Percentiles rank a stretch among this genome's conserved stretches.
Evolutionary conservation across 2,797 vertebrate genomes (phyloP).

Genomic region (Acanthurus lineatus): DNA sequence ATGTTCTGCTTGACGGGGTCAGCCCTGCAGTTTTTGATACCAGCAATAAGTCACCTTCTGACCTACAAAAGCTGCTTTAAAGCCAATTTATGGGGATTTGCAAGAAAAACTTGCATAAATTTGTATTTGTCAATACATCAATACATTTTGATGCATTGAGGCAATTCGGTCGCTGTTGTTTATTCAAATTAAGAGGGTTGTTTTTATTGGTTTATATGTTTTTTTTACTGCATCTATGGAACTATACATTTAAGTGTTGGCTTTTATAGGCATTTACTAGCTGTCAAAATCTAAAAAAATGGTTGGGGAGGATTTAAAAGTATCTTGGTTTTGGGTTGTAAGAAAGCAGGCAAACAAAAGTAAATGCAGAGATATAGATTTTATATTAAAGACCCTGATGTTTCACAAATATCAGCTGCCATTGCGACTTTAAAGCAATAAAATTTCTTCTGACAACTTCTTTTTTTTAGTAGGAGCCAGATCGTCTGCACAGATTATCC

Average conservation of each 20-base stretch:
- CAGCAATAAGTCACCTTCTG: conserved; percentile 43
- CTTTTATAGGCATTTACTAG: conserved; percentile 14
- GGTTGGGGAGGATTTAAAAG: conserved; percentile 10
- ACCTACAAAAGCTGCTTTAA: conserved; percentile 39
- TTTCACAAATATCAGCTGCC: conserved; percentile 59
- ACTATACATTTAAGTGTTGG: conserved; percentile 1
- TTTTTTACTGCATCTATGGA: neutral
- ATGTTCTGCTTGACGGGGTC: conserved; percentile 64
- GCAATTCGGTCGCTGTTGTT: conserved; percentile 13
- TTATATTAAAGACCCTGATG: conserved; percentile 45
- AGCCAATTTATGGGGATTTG: conserved; percentile 38
- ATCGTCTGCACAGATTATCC: conserved; percentile 57
- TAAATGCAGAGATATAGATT: conserved; percentile 52
- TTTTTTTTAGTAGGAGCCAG: conserved; percentile 33
- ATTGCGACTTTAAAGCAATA: conserved; percentile 58
- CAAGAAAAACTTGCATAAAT: conserved; percentile 15
- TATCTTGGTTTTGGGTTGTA: neutral
- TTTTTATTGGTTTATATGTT: neutral
- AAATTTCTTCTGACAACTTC: conserved; percentile 42
- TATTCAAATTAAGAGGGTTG: conserved; percentile 9
- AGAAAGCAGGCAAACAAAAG: conserved; percentile 16
- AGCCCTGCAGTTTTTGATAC: conserved; percentile 43
- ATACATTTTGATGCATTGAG: conserved; percentile 18
- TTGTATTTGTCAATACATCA: conserved; percentile 12
- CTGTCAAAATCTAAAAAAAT: conserved; percentile 5